phyloP scores from a whole-genome alignment of 2,888 invertebrate species.

The Malachius bipustulatus region DNA sequence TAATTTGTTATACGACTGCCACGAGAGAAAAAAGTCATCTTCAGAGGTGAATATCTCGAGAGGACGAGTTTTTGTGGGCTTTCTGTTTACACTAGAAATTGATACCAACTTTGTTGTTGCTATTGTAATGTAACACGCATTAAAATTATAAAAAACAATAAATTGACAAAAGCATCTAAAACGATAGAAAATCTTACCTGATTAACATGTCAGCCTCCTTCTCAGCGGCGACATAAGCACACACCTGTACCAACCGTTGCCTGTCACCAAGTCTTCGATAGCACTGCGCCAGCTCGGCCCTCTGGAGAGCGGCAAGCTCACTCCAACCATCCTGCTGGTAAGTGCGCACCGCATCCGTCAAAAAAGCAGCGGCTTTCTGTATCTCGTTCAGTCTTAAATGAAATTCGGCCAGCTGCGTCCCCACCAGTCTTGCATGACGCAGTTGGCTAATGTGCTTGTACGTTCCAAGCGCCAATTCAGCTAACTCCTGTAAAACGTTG shows the following conservation, averaged over 20 bases:
- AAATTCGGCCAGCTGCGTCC: slow-evolving; percentile 79
- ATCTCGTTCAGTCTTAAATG: slow-evolving; percentile 78
- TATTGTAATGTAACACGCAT: no score
- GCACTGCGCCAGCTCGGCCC: slow-evolving; percentile 73
- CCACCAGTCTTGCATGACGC: slow-evolving; percentile 78
- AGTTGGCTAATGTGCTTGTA: slow-evolving; percentile 79
- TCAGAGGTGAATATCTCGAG: no score
- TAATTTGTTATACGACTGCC: no score
- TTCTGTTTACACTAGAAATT: no score
- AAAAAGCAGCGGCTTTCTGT: slow-evolving; percentile 80
- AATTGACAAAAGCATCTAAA: not conserved
- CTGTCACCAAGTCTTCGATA: slow-evolving; percentile 69
- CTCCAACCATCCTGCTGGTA: slow-evolving; percentile 83
- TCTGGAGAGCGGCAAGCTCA: slow-evolving; percentile 68
- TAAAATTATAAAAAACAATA: no score
- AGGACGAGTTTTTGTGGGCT: no score
- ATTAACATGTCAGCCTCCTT: slow-evolving; percentile 57
- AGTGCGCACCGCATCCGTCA: slow-evolving; percentile 74
- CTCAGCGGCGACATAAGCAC: slow-evolving; percentile 69
- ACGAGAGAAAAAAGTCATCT: no score
- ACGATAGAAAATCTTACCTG: no score
- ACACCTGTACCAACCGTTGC: slow-evolving; percentile 47
- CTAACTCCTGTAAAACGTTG: slow-evolving; percentile 52
- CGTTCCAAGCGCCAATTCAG: slow-evolving; percentile 90
- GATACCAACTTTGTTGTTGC: no score